Evolutionary conservation across 1,140 invertebrate species (phyloP), one percentile per base, ranked within the genome.

Genomic region (Drosophila arawakana): DNA sequence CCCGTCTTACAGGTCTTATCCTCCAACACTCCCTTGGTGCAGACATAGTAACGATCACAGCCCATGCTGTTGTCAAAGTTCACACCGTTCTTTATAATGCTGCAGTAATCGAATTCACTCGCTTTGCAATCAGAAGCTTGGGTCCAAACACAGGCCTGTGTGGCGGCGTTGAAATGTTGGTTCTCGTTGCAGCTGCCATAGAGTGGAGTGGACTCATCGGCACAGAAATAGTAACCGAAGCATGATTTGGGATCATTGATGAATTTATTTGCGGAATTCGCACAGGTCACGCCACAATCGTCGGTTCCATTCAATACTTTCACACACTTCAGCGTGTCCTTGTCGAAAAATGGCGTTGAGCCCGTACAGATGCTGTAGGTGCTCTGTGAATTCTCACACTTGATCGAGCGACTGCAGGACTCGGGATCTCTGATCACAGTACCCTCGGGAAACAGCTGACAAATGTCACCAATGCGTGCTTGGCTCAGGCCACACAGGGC

Each of bases 201-300:
- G 13, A 65, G 4, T 18, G 61, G 61, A 9, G 70, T 74, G 21
- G 73, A 43, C 34, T 76, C 49, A 9, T 68, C 57, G 6, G 58
- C 7, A 46, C 90, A 91, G 44, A 81, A 91, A 8, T 84, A 91
- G 34, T 80, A 88, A 11, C 84, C 88, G 5, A 60, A 79, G 44
- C 88, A 91, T 10, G 88, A 88, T 52, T 89, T 84, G 1, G 82
- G 88, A 66, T 91, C 88, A 5, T 59, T 54, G 1, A 84, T 10
- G n/a, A 79, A 91, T n/a, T 49, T 35, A 5, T 3, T 47, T 0
- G 44, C 21, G 11, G 52, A 10, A 9, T 61, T 69, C 9, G 11
- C 39, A 49, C 88, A 91, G 7, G 80, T 79, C 7, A 91, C 50
- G 2, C 30, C 15, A 9, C 83, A 75, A n/a, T 69, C 58, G 15